Evolutionary conservation across 1,140 invertebrate species (phyloP).

Genomic region (Radopholus similis): DNA sequence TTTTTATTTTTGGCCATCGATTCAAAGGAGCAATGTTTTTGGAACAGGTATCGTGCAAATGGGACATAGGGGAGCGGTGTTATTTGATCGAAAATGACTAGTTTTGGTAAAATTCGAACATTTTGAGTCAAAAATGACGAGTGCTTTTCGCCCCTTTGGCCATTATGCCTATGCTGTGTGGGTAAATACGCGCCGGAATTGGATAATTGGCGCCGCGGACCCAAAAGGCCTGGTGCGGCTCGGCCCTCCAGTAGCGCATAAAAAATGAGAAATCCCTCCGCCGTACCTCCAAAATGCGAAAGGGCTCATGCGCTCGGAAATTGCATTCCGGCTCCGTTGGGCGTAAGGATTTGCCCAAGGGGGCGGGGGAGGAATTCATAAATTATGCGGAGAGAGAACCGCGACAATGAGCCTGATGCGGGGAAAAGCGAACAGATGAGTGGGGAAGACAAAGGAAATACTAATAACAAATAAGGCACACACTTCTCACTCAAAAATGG

Average conservation of each 20-base stretch:
- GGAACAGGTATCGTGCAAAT: not conserved
- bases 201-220: not conserved
- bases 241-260: not conserved
- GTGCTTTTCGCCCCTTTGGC: too few species aligned
- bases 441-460: too few species aligned
- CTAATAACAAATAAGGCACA: too few species aligned
- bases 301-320: not conserved
- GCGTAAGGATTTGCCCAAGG: not conserved
- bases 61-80: not conserved
- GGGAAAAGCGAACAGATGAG: too few species aligned
- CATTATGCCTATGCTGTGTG: not conserved
- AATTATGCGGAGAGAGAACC: slow-evolving; percentile 17
- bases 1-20: too few species aligned
- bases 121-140: too few species aligned
- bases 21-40: not conserved
- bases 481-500: too few species aligned
- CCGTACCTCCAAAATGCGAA: not conserved
- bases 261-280: not conserved
- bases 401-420: too few species aligned
- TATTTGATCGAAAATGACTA: too few species aligned
- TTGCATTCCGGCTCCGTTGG: not conserved
- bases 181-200: not conserved
- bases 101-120: too few species aligned
- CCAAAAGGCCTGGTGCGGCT: not conserved
- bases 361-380: slow-evolving; percentile 3